These are phyloP conservation scores for Manis javanica DNA, from an alignment of 2,797 vertebrate genomes.

Conservation along the genomic window DNA sequence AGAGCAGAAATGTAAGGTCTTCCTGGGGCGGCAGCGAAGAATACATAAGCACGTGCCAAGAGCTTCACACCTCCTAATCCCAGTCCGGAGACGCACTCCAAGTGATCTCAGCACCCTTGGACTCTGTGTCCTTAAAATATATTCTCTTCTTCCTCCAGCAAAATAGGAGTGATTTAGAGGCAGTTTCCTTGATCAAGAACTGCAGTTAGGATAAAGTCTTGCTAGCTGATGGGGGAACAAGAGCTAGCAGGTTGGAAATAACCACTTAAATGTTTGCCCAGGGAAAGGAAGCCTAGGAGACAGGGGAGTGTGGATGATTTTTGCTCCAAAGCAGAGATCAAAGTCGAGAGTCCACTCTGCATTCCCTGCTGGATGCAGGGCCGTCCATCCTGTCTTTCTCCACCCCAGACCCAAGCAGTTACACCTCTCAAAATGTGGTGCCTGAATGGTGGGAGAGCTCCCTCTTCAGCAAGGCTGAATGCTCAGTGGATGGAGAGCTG, in stretches of 20 bases:
- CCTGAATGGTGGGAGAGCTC: not conserved
- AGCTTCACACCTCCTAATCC: rapidly evolving
- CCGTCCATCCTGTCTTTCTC: not conserved
- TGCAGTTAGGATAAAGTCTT: not conserved
- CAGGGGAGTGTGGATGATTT: rapidly evolving
- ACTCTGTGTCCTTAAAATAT: not conserved
- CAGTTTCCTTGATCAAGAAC: not conserved
- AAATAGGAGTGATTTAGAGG: too few relatives aligned
- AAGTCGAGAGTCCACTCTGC: not conserved
- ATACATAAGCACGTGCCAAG: rapidly evolving
- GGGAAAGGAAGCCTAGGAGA: not conserved
- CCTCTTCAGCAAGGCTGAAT: too few relatives aligned
- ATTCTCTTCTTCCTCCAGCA: not conserved
- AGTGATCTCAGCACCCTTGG: rapidly evolving
- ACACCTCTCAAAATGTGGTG: not conserved
- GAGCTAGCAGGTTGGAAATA: not conserved
- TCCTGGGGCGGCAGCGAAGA: not conserved
- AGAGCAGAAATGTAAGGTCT: not conserved
- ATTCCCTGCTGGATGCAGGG: not conserved
- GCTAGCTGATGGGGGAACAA: rapidly evolving
- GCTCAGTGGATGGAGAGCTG: not conserved
- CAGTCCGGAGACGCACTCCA: not conserved
- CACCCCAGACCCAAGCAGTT: not conserved
- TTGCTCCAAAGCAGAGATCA: not conserved
- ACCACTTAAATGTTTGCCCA: not conserved